These are phyloP conservation scores for Chrysolina americana DNA, from an alignment of 2,888 invertebrate species.

Conservation along the genomic window DNA sequence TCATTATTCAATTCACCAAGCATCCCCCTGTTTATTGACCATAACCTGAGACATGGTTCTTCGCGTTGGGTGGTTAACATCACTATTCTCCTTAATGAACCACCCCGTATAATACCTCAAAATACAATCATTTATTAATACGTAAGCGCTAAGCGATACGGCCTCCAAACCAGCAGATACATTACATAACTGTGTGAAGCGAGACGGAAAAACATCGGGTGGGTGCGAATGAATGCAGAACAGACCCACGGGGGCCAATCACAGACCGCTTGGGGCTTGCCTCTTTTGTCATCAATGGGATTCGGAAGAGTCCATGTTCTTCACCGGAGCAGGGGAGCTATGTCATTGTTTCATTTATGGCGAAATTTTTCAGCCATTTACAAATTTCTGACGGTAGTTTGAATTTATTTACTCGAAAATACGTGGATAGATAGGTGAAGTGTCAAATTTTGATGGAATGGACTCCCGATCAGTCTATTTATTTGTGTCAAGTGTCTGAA, in stretches of 20 bases:
- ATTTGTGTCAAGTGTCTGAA: not conserved
- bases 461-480: not conserved
- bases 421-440: not conserved
- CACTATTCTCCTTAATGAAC: not conserved
- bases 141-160: constrained; percentile 49
- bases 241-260: constrained; percentile 73
- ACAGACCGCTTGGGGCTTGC: constrained; percentile 70
- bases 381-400: not conserved
- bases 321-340: constrained; percentile 62
- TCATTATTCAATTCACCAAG: too few relatives aligned
- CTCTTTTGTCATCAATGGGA: constrained; percentile 81
- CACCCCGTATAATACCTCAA: constrained; percentile 39
- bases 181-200: constrained; percentile 64
- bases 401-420: not conserved
- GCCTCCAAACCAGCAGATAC: constrained; percentile 46
- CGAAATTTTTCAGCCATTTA: not conserved
- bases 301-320: constrained; percentile 75
- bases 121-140: constrained; percentile 40
- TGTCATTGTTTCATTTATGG: constrained; percentile 1
- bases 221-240: constrained; percentile 66
- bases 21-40: not conserved
- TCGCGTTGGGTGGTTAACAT: constrained; percentile 1
- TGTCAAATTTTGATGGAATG: not conserved
- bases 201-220: constrained; percentile 56
- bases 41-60: not conserved